Base-by-base conservation (phyloP, 2,113 vertebrate genomes). In the Trachemys scripta region DNA sequence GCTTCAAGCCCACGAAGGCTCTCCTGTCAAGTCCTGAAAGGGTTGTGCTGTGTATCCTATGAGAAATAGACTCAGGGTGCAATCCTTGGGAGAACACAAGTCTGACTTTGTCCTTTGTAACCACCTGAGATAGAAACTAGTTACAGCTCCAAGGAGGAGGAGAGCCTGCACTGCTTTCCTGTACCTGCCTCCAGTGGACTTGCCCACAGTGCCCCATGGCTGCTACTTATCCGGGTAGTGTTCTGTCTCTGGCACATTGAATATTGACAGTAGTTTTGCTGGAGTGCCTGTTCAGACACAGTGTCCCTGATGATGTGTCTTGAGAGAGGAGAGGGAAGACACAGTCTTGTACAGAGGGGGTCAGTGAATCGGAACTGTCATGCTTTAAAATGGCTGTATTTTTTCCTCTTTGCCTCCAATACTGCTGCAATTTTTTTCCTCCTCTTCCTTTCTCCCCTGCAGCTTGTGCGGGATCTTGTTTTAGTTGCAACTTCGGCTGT, bases 391-490 rank as follows among this genome's bases (percentile, higher is more conserved):
- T 91, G 91, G 81, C 78, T 93, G 87, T 86, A 9, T 89, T 29
- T 80, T 96, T 92, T 88, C 96, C 95, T 90, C 94, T 96, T 94
- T 95, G 86, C 92, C 87, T 97, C 85, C 65, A 96, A 87, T 72
- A 96, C 90, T 87, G 75, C 88, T 94, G 93, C 84, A 95, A 47
- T 78, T 93, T 82, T 95, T 90, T 82, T 92, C 92, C 84, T 96
- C 89, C 92, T 81, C 95, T 93, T 87, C 5, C 35, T 97, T 80
- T 92, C 95, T 95, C 89, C 90, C 78, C 96, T 82, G 88, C 85
- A 97, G 69, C 59, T 96, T 95, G 88, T 88, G 94, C 86, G 93
- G 90, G 83, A 93, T 94, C 78, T 80, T 94, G 83, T 92, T 95
- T 84, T 88, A 90, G 89, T 82, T 91, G 62, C 14, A 31, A 90